Base-by-base conservation (phyloP, 30 jellyfish, hydroid and myxozoan species). In the Rhopilema esculentum region DNA sequence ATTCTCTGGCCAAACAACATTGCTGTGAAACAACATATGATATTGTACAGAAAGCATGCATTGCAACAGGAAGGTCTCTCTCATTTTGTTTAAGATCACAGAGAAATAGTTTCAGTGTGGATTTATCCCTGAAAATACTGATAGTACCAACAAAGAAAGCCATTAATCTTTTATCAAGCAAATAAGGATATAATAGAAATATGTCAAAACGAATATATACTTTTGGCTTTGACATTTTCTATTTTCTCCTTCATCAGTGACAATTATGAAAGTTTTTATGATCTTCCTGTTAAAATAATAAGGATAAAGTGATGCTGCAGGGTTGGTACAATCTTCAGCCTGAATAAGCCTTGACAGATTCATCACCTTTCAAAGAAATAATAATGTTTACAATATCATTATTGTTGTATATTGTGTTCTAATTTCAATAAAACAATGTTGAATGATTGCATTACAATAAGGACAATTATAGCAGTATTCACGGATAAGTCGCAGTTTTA, bases 161-260 rank as follows among this genome's bases (percentile, higher is more conserved):
- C n/a, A n/a, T n/a, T n/a, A n/a, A n/a, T n/a, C n/a, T n/a, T n/a
- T n/a, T n/a, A n/a, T n/a, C n/a, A n/a, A n/a, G n/a, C n/a, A n/a
- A n/a, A n/a, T n/a, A n/a, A n/a, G n/a, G n/a, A n/a, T 4, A 29
- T 8, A 23, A 75, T 8, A 18, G 72, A 15, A 16, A 50, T 50
- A 1, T 12, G 16, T 6, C 16, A 77, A 49, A 7, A 8, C 16
- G 77, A 51, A 16, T 0, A 49, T 87, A 1, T 76, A 88, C 91
- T 78, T 77, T 57, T 48, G 29, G 16, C 87, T 72, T 16, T 77
- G 49, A 66, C 72, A 69, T 25, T 18, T 8, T 15, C 87, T 75
- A 88, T 88, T 76, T 76, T 88, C 96, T 15, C 72, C 91, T 69
- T 88, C 96, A 62, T 88, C 96, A 7, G 96, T 77, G 8, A 88